A percentile compares a stretch with the other conserved stretches of the same genome.
Conservation (phyloP, 2,888 invertebrate genomes). For the Loripinus fragilis region DNA sequence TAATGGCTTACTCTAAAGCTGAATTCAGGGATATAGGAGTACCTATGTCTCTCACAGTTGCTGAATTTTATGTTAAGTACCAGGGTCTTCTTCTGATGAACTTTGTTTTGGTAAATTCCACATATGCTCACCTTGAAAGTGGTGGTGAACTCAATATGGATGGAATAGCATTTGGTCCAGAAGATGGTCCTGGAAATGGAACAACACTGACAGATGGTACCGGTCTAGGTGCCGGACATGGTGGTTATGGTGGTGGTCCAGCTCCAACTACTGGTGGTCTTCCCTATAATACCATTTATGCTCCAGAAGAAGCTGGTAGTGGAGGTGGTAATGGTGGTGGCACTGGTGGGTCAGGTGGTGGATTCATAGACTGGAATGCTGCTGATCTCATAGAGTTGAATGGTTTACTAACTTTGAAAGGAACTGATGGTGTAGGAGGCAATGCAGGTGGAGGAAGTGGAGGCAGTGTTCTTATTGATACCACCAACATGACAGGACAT, state of each 20-base stretch:
- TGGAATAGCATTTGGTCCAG: slow-evolving; percentile 64
- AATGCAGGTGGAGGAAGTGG: slow-evolving; percentile 75
- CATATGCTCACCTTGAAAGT: slow-evolving; percentile 70
- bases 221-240: slow-evolving; percentile 71
- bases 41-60: slow-evolving; percentile 58
- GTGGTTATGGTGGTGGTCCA: slow-evolving; percentile 70
- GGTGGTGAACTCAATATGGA: slow-evolving; percentile 70
- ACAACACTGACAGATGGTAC: slow-evolving; percentile 48
- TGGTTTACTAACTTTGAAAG: slow-evolving; percentile 67
- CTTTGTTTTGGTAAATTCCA: slow-evolving; percentile 61
- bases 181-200: slow-evolving; percentile 66
- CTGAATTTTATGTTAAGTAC: slow-evolving; percentile 71
- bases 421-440: slow-evolving; percentile 57
- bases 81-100: slow-evolving; percentile 69
- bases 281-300: slow-evolving; percentile 70
- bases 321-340: slow-evolving; percentile 70
- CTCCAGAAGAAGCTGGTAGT: slow-evolving; percentile 66
- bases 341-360: slow-evolving; percentile 72
- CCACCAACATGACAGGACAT: slow-evolving; percentile 74
- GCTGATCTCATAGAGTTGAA: slow-evolving; percentile 70
- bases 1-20: slow-evolving; percentile 65
- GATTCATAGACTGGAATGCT: slow-evolving; percentile 67
- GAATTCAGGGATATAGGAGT: slow-evolving; percentile 67
- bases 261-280: slow-evolving; percentile 63
- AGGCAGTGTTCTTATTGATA: slow-evolving; percentile 65